These are phyloP conservation scores for Vollenhovia emeryi DNA, from an alignment of 1,140 invertebrate genomes.

Conservation along the genomic window DNA sequence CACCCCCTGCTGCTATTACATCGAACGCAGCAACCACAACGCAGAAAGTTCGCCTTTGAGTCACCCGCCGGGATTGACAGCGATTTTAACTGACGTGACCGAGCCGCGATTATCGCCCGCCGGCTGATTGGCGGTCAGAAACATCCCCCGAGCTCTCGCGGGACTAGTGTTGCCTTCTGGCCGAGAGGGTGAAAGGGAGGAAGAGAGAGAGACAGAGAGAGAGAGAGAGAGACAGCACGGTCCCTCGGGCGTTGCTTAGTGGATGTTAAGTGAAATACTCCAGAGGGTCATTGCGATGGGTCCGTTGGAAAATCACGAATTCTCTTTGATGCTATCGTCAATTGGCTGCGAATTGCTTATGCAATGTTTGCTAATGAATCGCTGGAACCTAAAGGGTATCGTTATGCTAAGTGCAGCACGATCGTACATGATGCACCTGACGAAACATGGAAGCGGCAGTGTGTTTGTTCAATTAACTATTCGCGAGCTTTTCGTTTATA, in stretches of 20 bases:
- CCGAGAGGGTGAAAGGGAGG: background rate
- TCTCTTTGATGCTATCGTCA: slow-evolving; percentile 48
- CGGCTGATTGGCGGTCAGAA: slow-evolving; percentile 72
- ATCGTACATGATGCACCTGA: slow-evolving; percentile 13
- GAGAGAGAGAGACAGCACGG: background rate
- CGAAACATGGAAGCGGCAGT: background rate
- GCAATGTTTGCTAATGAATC: slow-evolving; percentile 40
- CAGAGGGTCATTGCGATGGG: slow-evolving; percentile 17
- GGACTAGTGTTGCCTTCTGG: background rate
- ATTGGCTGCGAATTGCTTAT: slow-evolving; percentile 50
- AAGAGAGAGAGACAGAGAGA: slow-evolving; percentile 1
- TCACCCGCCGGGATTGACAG: slow-evolving; percentile 64
- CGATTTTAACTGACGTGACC: slow-evolving; percentile 70
- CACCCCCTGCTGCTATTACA: slow-evolving; percentile 48
- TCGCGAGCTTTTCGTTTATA: background rate
- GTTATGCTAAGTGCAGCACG: slow-evolving; percentile 1
- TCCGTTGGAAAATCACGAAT: slow-evolving; percentile 40
- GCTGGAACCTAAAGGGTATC: slow-evolving; percentile 17
- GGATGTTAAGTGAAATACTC: slow-evolving; percentile 26
- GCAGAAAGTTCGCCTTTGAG: slow-evolving; percentile 72
- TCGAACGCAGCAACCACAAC: slow-evolving; percentile 67
- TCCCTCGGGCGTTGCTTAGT: background rate
- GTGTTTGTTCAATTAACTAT: background rate
- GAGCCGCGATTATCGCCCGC: slow-evolving; percentile 67
- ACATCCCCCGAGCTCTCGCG: slow-evolving; percentile 34